Evolutionary conservation across 2,888 invertebrate genomes (phyloP), one percentile per base, ranked within the genome.

Genomic region (Nemapogon koenigi): DNA sequence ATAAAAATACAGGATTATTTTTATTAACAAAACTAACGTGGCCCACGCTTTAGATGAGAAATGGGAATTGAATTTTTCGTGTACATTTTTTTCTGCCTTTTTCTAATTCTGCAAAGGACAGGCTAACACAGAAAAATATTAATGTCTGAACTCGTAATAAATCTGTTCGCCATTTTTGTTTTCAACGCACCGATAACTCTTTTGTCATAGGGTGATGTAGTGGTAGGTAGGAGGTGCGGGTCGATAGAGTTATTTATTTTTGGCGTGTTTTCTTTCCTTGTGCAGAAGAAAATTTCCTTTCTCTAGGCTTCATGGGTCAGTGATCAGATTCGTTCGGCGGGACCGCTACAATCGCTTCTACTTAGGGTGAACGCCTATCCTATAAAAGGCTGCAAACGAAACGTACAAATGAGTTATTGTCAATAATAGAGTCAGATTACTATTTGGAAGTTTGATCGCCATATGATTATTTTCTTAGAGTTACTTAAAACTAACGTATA

Each of bases 161-260:
- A 78, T 78, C 75, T 73, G 58, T 51, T 62, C 60, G 72, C 69
- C 78, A 78, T 78, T 78, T 78, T 76, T 78, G 78, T 78, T 78
- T 75, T 78, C 78, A 76, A 75, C 78, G 78, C 75, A 76, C 73
- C 76, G 73, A 76, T 78, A 78, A 78, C 78, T 78, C 78, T 78
- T 78, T 78, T 78, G 76, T 78, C 78, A 76, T 75, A 69, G 72
- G 73, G 78, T 71, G 76, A 73, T 71, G 73, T 72, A 72, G 72
- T 63, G 61, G 41, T 39, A 41, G 61, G 41, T 39, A 41, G 38
- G 65, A 62, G 60, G 53, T 31, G 69, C 69, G 62, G 36, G 31
- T 62, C 73, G 57, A 72, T 75, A 64, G 75, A 78, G 76, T 78
- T 78, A 78, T 78, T 78, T 78, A 78, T 78, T 71, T 29, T 67